A percentile compares a stretch with the other conserved stretches of the same genome.
phyloP scores from a whole-genome alignment of 2,888 invertebrate genomes.

The Schrankia costaestrigalis region DNA sequence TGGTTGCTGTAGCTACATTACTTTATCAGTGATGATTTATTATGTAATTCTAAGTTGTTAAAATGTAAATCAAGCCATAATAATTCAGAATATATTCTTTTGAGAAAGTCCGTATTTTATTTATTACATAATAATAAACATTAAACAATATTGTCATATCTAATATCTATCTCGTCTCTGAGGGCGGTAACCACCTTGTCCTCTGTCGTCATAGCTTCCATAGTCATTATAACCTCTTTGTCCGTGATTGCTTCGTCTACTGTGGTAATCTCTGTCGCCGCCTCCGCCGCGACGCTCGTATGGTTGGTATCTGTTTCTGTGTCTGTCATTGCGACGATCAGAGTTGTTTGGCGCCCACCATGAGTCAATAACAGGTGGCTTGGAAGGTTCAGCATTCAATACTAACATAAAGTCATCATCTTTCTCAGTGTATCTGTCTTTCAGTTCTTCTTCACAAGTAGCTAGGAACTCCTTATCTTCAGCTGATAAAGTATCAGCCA shows the following conservation, averaged over 20 bases:
- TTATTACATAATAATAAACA: too few species aligned
- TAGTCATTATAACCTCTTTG: constrained; percentile 17
- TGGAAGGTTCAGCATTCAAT: constrained; percentile 56
- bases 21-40: constrained; percentile 77
- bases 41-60: constrained; percentile 79
- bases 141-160: too few species aligned
- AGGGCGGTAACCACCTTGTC: constrained; percentile 32
- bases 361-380: constrained; percentile 82
- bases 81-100: constrained; percentile 81
- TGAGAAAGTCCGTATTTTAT: constrained; percentile 52
- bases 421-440: constrained; percentile 81
- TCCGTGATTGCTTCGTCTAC: constrained; percentile 7
- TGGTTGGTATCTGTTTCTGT: constrained; percentile 33
- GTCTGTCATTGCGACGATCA: constrained; percentile 52
- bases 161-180: constrained; percentile 38
- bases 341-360: constrained; percentile 67
- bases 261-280: constrained; percentile 31
- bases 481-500: constrained; percentile 64
- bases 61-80: constrained; percentile 81
- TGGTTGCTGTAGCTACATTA: constrained; percentile 74
- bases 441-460: constrained; percentile 82
- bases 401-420: constrained; percentile 82
- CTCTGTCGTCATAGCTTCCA: constrained; percentile 14
- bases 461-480: constrained; percentile 82
- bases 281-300: constrained; percentile 36